Evolutionary conservation across 2,888 invertebrate genomes (phyloP).

Genomic region (Papilio protenor): DNA sequence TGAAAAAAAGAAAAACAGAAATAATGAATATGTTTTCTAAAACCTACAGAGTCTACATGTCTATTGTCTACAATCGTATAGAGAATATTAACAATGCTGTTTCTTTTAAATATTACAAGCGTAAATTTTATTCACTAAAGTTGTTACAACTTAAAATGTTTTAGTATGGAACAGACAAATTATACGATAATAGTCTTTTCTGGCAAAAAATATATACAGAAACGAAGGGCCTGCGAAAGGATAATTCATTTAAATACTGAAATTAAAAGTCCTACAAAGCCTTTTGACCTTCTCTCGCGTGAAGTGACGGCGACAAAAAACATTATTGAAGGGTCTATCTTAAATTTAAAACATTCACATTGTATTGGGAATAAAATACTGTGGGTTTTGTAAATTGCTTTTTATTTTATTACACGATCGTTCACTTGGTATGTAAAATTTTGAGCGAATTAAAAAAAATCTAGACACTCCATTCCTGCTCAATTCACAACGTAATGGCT

Average conservation of each 20-base stretch:
- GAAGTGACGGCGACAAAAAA: conserved; percentile 6
- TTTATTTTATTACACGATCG: not conserved
- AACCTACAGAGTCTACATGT: too few species aligned
- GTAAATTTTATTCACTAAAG: too few species aligned
- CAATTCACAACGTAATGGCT: not conserved
- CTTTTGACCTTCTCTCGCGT: conserved; percentile 14
- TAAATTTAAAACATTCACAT: conserved; percentile 6
- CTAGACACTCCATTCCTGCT: too few species aligned
- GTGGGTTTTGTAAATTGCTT: not conserved
- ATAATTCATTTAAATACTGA: conserved; percentile 13
- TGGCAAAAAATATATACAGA: not conserved
- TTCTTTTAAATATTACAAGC: too few species aligned
- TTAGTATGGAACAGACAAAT: not conserved
- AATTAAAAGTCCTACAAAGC: conserved; percentile 16
- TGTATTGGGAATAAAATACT: not conserved
- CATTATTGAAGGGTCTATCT: conserved; percentile 22
- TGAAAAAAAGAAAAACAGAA: too few species aligned
- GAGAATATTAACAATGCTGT: too few species aligned
- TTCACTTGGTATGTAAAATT: too few species aligned
- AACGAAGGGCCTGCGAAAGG: not conserved
- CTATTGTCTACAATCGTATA: too few species aligned
- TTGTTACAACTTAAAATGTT: not conserved
- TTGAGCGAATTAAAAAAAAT: too few species aligned
- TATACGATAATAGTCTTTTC: not conserved
- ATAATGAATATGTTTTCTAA: too few species aligned